Conservation (phyloP, 1,140 invertebrate species). For the Tribolium castaneum region DNA sequence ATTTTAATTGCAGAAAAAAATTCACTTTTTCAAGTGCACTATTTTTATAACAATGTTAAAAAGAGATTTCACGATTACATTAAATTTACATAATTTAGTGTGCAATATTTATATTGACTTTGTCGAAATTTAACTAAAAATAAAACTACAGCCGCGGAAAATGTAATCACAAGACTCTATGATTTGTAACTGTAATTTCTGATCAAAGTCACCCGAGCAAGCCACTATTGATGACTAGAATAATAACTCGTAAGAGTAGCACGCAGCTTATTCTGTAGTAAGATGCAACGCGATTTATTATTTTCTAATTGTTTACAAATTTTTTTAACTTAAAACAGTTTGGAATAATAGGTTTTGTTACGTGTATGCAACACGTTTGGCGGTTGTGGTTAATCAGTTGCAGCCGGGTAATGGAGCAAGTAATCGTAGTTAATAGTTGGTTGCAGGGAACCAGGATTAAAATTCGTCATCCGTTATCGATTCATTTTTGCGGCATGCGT, state of each 20-base stretch:
- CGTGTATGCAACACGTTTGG: neutral
- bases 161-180: too few species aligned
- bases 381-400: neutral
- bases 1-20: too few species aligned
- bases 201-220: too few species aligned
- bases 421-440: neutral
- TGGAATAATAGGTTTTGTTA: neutral
- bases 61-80: neutral
- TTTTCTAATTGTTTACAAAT: too few species aligned
- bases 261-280: too few species aligned
- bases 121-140: neutral
- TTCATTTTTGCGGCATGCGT: neutral
- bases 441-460: neutral
- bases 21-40: too few species aligned
- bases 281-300: too few species aligned
- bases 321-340: too few species aligned
- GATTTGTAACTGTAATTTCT: too few species aligned
- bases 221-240: too few species aligned
- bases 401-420: neutral
- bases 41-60: neutral
- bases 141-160: neutral
- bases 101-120: neutral
- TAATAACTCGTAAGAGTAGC: too few species aligned
- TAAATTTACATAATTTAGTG: neutral
- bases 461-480: constrained; percentile 13